Evolutionary conservation across 2,113 vertebrate species (phyloP).

Genomic region (Anser cygnoides): DNA sequence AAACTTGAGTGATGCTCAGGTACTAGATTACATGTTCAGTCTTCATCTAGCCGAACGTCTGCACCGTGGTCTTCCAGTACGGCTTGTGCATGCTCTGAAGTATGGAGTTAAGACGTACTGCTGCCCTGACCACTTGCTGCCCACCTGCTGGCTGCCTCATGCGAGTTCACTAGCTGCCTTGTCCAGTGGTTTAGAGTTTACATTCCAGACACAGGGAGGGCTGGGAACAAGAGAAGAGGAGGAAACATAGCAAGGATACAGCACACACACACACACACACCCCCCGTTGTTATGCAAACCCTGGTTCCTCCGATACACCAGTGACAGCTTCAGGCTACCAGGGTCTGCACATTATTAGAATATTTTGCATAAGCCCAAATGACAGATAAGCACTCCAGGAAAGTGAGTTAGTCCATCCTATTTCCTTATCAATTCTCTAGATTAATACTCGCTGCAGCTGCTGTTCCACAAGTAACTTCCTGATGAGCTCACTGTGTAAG

Average conservation of each 20-base stretch:
- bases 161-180: not conserved
- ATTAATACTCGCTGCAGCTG: constrained; percentile 41
- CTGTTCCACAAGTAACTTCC: constrained; percentile 33
- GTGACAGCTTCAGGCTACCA: not conserved
- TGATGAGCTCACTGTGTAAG: not conserved
- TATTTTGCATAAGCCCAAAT: constrained; percentile 37
- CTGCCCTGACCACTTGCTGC: constrained; percentile 16
- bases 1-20: not conserved
- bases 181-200: not conserved
- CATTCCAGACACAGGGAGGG: constrained; percentile 7
- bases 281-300: constrained; percentile 22
- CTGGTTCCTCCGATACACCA: not conserved
- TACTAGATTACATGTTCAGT: accelerated
- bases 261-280: too few species aligned
- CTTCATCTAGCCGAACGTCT: not conserved
- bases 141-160: not conserved
- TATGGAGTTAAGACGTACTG: not conserved
- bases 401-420: constrained; percentile 28
- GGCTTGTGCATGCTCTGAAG: not conserved
- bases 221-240: constrained; percentile 29
- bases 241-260: constrained; percentile 12
- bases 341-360: constrained; percentile 15
- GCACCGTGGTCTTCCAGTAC: not conserved
- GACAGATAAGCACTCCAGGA: constrained; percentile 9
- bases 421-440: constrained; percentile 47